Conservation (phyloP, 1,140 invertebrate species). For the Cotesia vestalis region DNA sequence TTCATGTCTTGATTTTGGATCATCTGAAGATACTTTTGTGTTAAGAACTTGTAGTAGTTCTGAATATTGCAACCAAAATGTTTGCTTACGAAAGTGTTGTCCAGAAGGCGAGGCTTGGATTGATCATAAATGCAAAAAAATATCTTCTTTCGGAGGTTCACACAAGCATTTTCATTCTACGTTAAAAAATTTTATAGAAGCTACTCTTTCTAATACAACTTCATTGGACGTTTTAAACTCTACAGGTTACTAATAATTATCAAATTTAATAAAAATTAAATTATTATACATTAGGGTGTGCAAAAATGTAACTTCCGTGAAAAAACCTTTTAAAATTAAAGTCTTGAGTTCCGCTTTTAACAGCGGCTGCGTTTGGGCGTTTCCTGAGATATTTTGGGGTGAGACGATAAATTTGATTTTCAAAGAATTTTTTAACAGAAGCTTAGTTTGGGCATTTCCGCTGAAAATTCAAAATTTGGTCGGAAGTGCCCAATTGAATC, state of each 20-base stretch:
- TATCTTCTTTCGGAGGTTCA: neutral
- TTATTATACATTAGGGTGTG: too few relatives aligned
- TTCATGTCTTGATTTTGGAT: constrained; percentile 25
- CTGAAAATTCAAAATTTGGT: too few relatives aligned
- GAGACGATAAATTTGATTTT: too few relatives aligned
- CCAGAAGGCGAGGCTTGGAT: constrained; percentile 20
- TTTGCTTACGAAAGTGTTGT: constrained; percentile 23
- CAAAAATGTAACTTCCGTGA: too few relatives aligned
- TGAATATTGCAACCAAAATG: constrained; percentile 25
- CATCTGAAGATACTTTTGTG: constrained; percentile 1
- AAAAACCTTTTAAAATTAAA: too few relatives aligned
- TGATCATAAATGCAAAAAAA: constrained; percentile 7
- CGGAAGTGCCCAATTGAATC: too few relatives aligned
- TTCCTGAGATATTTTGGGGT: too few relatives aligned
- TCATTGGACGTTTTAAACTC: neutral
- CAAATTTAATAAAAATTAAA: too few relatives aligned
- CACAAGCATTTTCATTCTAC: neutral
- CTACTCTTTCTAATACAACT: neutral
- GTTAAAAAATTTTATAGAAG: neutral
- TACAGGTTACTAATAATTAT: constrained; percentile 1
- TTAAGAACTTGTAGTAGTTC: constrained; percentile 23
- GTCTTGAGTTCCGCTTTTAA: too few relatives aligned
- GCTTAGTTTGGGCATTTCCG: too few relatives aligned
- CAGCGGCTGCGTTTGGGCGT: too few relatives aligned
- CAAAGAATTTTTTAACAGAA: too few relatives aligned